A percentile compares a stretch with the other conserved stretches of the same genome.
phyloP scores from a whole-genome alignment of 2,113 vertebrate species.

The Limanda limanda region DNA sequence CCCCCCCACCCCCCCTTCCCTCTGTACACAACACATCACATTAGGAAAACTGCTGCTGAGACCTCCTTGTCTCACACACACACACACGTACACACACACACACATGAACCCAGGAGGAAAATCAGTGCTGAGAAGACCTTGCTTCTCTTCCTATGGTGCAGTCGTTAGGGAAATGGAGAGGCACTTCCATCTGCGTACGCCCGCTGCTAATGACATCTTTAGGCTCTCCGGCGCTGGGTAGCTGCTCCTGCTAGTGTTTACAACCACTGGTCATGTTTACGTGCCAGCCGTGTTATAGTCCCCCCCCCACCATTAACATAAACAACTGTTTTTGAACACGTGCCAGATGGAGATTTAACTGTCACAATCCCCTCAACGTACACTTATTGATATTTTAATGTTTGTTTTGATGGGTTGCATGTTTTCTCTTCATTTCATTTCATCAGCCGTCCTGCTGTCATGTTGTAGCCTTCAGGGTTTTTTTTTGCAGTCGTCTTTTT shows the following conservation, averaged over 20 bases:
- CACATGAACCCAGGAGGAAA: conserved; percentile 62
- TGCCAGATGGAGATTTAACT: conserved; percentile 37
- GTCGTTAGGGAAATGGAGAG: conserved; percentile 79
- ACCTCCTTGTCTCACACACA: conserved; percentile 24
- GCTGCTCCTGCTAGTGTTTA: conserved; percentile 22
- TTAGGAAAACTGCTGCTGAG: conserved; percentile 63
- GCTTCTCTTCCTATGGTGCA: conserved; percentile 75
- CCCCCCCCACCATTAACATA: conserved; percentile 35
- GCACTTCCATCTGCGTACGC: conserved; percentile 65
- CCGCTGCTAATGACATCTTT: conserved; percentile 66
- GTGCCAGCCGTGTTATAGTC: neutral
- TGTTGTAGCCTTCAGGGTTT: conserved; percentile 1
- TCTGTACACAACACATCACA: conserved; percentile 72
- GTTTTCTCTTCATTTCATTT: neutral
- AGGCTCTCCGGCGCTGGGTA: conserved; percentile 25
- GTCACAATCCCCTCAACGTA: neutral
- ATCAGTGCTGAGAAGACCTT: conserved; percentile 79
- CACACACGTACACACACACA: conserved; percentile 37
- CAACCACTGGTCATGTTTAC: conserved; percentile 4
- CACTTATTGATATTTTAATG: conserved; percentile 47
- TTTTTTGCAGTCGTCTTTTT: conserved; percentile 6
- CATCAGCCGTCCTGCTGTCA: conserved; percentile 25
- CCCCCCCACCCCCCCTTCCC: neutral
- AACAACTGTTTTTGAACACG: conserved; percentile 41
- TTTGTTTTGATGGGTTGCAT: conserved; percentile 28